A percentile compares a stretch with the other conserved stretches of the same genome.
These are phyloP conservation scores for Palloptera scutellata DNA, from an alignment of 2,888 invertebrate genomes.

Conservation along the genomic window DNA sequence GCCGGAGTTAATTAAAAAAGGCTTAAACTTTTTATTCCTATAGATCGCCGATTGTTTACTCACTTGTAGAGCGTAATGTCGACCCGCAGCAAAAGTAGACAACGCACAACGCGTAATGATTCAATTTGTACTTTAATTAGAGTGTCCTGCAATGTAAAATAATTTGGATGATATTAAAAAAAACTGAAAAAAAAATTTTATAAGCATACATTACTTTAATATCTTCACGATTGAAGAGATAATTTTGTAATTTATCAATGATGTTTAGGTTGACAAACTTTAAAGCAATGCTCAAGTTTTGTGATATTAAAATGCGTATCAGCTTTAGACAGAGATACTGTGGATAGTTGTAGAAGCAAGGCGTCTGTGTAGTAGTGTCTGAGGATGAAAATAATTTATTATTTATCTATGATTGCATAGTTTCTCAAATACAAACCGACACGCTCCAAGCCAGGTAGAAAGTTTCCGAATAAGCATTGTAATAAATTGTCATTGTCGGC, in stretches of 20 bases:
- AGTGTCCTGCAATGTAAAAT: constrained; percentile 48
- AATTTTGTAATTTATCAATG: constrained; percentile 54
- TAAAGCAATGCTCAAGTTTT: constrained; percentile 60
- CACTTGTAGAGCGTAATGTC: constrained; percentile 57
- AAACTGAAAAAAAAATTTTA: constrained; percentile 15
- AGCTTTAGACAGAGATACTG: constrained; percentile 77
- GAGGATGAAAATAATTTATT: constrained; percentile 48
- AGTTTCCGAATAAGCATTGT: constrained; percentile 68
- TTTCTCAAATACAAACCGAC: constrained; percentile 44
- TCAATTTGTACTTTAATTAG: constrained; percentile 70
- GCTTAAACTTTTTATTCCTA: constrained; percentile 11
- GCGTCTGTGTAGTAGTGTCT: constrained; percentile 40
- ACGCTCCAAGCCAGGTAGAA: constrained; percentile 59
- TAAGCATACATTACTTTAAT: constrained; percentile 50
- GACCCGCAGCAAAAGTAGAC: constrained; percentile 52
- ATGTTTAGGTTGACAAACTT: constrained; percentile 49
- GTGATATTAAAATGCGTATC: constrained; percentile 74
- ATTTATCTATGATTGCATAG: not conserved
- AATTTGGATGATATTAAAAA: constrained; percentile 14
- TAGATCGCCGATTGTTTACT: constrained; percentile 37
- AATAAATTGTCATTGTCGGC: constrained; percentile 73
- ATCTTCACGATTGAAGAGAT: constrained; percentile 55
- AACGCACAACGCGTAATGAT: constrained; percentile 60
- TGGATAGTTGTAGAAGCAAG: constrained; percentile 71
- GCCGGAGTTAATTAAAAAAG: constrained; percentile 39